Conservation (phyloP, 1,140 invertebrate genomes). For the Drosophila eugracilis region DNA sequence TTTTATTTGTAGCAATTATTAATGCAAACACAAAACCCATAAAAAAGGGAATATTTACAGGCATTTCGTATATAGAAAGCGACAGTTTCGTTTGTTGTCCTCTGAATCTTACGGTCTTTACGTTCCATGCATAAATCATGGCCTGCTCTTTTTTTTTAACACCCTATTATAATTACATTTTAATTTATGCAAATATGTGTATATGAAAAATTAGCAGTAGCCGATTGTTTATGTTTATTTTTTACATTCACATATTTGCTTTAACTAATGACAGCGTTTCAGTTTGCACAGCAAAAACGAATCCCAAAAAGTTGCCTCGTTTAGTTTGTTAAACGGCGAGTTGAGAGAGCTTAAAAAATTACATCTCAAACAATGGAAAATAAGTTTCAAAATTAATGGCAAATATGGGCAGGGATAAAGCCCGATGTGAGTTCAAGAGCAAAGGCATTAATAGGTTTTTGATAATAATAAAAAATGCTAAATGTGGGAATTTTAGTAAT, state of each 20-base stretch:
- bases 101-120: constrained; percentile 60
- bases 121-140: constrained; percentile 77
- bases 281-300: constrained; percentile 28
- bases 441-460: constrained; percentile 7
- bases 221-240: constrained; percentile 18
- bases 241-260: constrained; percentile 45
- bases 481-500: background rate
- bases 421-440: constrained; percentile 7
- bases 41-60: constrained; percentile 51
- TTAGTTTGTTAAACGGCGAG: constrained; percentile 28
- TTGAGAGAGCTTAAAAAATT: constrained; percentile 19
- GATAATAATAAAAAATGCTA: background rate
- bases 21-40: constrained; percentile 61
- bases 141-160: constrained; percentile 48
- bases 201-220: constrained; percentile 67
- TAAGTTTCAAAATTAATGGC: constrained; percentile 44
- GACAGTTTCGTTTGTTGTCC: constrained; percentile 61
- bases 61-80: constrained; percentile 32
- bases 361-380: constrained; percentile 30
- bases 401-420: constrained; percentile 24
- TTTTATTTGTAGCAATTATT: constrained; percentile 83
- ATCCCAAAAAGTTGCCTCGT: constrained; percentile 27
- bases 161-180: constrained; percentile 81
- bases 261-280: constrained; percentile 69
- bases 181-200: constrained; percentile 80